These are phyloP conservation scores for Elachura formosa DNA, from an alignment of 2,113 vertebrate genomes.

Conservation along the genomic window DNA sequence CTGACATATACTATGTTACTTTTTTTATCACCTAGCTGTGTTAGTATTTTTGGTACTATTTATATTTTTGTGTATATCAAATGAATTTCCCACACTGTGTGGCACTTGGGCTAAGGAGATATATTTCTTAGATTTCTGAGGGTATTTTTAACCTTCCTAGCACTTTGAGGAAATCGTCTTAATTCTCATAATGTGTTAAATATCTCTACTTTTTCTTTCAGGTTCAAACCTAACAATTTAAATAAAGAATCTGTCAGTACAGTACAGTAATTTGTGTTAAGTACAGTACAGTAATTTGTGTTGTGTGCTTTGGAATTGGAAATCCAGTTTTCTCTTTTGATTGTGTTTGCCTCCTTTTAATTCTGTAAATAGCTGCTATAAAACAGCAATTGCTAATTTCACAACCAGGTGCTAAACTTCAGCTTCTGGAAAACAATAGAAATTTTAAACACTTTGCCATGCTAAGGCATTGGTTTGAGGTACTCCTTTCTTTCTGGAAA, in stretches of 20 bases:
- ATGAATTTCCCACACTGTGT: not conserved
- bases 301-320: not conserved
- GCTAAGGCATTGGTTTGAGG: not conserved
- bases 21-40: not conserved
- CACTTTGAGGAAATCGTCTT: not conserved
- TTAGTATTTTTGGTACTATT: not conserved
- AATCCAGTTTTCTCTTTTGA: not conserved
- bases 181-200: not conserved
- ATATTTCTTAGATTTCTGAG: not conserved
- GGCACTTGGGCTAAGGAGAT: not conserved
- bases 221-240: not conserved
- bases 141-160: not conserved
- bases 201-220: not conserved
- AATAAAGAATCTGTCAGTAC: not conserved
- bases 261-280: not conserved
- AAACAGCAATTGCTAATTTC: not conserved
- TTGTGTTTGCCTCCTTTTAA: not conserved
- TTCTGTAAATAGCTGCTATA: not conserved
- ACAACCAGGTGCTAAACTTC: not conserved
- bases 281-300: not conserved
- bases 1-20: not conserved
- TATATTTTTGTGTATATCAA: not conserved
- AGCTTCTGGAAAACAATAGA: not conserved
- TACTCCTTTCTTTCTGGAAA: not conserved
- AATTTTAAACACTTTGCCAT: not conserved